Percentiles rank a stretch among this genome's conserved stretches.
Conservation (phyloP, 2,113 vertebrate genomes). For the Cynoglossus semilaevis region DNA sequence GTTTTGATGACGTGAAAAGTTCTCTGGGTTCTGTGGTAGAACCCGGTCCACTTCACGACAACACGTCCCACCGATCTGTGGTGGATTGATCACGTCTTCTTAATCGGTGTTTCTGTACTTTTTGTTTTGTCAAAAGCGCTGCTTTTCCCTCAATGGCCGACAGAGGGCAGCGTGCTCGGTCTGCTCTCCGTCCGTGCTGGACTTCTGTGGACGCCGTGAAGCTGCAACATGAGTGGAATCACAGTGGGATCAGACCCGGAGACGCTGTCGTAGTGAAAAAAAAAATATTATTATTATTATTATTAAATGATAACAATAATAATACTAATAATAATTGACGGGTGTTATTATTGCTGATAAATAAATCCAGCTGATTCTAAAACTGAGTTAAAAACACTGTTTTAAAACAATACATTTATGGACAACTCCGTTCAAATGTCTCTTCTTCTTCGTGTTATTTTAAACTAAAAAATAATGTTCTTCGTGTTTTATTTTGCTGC, state of each 20-base stretch:
- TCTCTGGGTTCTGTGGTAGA: no score
- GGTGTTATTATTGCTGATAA: no score
- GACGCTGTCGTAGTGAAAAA: not conserved
- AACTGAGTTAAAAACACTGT: no score
- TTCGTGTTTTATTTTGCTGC: not conserved
- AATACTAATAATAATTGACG: not conserved
- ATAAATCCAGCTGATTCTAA: no score
- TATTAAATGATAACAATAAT: not conserved
- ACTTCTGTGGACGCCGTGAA: conserved; percentile 60
- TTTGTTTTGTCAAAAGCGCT: conserved; percentile 4
- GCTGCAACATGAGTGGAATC: conserved; percentile 56
- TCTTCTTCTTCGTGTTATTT: no score
- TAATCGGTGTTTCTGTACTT: no score
- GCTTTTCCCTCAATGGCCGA: conserved; percentile 40
- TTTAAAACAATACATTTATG: no score
- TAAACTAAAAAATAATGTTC: no score
- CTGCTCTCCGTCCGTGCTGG: conserved; percentile 28
- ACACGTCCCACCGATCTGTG: no score
- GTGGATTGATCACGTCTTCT: conserved; percentile 18
- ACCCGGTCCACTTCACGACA: no score
- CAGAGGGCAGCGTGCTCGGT: conserved; percentile 67
- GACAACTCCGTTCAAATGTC: no score
- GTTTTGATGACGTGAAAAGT: no score
- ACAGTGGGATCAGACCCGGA: not conserved
- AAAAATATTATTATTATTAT: not conserved